Evolutionary conservation across 2,888 invertebrate species (phyloP).

Genomic region (Aethes cnicana): DNA sequence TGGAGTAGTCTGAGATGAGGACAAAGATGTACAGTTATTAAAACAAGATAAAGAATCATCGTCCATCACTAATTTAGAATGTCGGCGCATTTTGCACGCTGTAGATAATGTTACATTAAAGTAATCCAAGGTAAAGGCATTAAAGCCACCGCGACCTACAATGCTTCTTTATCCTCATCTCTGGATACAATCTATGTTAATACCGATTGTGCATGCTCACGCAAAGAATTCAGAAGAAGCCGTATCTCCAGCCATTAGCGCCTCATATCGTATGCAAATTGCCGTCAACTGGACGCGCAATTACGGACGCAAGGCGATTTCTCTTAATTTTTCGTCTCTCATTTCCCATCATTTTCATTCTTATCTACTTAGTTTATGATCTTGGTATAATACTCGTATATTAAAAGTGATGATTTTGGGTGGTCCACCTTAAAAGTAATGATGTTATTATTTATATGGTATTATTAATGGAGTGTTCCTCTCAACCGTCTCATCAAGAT

Average conservation of each 20-base stretch:
- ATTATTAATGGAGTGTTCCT: conserved; percentile 69
- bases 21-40: too few relatives aligned
- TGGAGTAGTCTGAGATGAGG: too few relatives aligned
- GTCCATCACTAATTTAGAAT: conserved; percentile 8
- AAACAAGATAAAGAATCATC: background rate
- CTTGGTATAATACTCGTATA: conserved; percentile 52
- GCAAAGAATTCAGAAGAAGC: conserved; percentile 62
- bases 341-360: conserved; percentile 60
- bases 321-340: conserved; percentile 61
- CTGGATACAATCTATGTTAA: conserved; percentile 67
- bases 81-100: background rate
- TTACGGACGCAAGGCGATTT: conserved; percentile 57
- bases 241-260: conserved; percentile 71
- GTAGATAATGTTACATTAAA: conserved; percentile 14
- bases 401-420: conserved; percentile 78
- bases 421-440: conserved; percentile 70
- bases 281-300: conserved; percentile 56
- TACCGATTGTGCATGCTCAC: conserved; percentile 57
- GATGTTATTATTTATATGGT: conserved; percentile 75
- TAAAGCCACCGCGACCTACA: conserved; percentile 16
- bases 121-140: conserved; percentile 17
- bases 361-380: conserved; percentile 67
- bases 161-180: conserved; percentile 41
- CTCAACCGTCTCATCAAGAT: conserved; percentile 75
- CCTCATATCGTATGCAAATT: conserved; percentile 78